Conservation (phyloP, 2,888 invertebrate species). For the Nezara viridula region DNA sequence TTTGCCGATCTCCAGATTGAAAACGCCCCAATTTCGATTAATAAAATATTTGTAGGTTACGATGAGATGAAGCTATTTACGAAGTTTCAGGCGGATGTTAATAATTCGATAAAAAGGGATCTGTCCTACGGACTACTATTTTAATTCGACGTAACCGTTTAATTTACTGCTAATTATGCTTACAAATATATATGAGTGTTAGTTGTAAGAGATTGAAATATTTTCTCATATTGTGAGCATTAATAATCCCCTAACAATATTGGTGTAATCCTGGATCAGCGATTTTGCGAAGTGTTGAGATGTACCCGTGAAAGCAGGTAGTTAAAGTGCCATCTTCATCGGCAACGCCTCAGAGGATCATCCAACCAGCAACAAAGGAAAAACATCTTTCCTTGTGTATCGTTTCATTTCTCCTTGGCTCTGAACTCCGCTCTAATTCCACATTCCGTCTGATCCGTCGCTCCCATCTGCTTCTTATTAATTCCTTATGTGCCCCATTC, state of each 20-base stretch:
- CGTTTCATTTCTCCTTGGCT: neutral
- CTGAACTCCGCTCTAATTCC: neutral
- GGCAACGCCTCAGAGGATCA: neutral
- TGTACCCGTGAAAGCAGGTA: neutral
- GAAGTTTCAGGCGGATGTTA: too few relatives aligned
- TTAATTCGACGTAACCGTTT: too few relatives aligned
- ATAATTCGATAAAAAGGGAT: too few relatives aligned
- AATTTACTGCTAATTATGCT: too few relatives aligned
- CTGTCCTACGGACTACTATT: too few relatives aligned
- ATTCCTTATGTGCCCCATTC: conserved; percentile 28
- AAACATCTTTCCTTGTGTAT: conserved; percentile 7
- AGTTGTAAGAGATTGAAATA: too few relatives aligned
- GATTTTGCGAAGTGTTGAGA: neutral
- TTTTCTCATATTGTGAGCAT: too few relatives aligned
- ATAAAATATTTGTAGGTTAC: too few relatives aligned
- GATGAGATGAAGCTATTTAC: too few relatives aligned
- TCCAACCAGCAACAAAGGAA: neutral
- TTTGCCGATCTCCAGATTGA: too few relatives aligned
- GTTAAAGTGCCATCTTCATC: neutral
- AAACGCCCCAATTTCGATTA: too few relatives aligned
- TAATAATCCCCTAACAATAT: neutral
- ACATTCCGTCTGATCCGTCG: neutral
- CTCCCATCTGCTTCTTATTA: neutral
- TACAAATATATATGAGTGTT: too few relatives aligned
- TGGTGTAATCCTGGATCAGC: neutral